These are phyloP conservation scores for Cottoperca gobio DNA, from an alignment of 2,797 vertebrate genomes.

Conservation along the genomic window DNA sequence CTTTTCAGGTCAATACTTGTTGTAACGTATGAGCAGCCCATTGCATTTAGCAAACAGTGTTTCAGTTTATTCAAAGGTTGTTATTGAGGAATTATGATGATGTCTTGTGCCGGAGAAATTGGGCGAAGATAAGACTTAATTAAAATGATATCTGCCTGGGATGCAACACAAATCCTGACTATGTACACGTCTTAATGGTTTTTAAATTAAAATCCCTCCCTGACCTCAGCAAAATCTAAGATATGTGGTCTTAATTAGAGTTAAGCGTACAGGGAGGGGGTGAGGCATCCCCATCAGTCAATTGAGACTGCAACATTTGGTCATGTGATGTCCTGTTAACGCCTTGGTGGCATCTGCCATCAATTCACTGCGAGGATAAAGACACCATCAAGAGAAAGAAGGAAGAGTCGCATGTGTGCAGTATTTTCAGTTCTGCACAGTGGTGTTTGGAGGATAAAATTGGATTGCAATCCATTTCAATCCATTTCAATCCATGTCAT, in stretches of 20 bases:
- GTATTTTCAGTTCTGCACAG: neutral
- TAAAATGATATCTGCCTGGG: slow-evolving; percentile 80
- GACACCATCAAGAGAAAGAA: slow-evolving; percentile 13
- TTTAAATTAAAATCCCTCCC: slow-evolving; percentile 85
- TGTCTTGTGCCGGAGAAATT: slow-evolving; percentile 74
- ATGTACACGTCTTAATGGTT: slow-evolving; percentile 73
- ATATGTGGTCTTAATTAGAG: slow-evolving; percentile 84
- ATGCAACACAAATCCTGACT: slow-evolving; percentile 70
- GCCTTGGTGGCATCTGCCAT: slow-evolving; percentile 12
- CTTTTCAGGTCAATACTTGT: slow-evolving; percentile 25
- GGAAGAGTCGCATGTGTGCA: neutral
- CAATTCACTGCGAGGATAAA: slow-evolving; percentile 9
- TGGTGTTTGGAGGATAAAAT: slow-evolving; percentile 46
- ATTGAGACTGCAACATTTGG: slow-evolving; percentile 49
- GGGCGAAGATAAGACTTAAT: slow-evolving; percentile 86
- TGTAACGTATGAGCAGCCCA: slow-evolving; percentile 14
- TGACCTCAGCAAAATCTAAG: slow-evolving; percentile 83
- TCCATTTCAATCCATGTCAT: slow-evolving; percentile 60
- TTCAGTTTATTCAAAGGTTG: slow-evolving; percentile 55
- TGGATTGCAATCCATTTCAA: slow-evolving; percentile 59
- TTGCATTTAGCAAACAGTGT: slow-evolving; percentile 45
- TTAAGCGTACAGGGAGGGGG: slow-evolving; percentile 53
- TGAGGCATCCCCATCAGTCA: slow-evolving; percentile 38
- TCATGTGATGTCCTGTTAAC: slow-evolving; percentile 34
- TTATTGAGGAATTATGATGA: slow-evolving; percentile 78